These are phyloP conservation scores for Hirtodrosophila alboralis DNA, from an alignment of 2,888 invertebrate genomes.

Conservation along the genomic window DNA sequence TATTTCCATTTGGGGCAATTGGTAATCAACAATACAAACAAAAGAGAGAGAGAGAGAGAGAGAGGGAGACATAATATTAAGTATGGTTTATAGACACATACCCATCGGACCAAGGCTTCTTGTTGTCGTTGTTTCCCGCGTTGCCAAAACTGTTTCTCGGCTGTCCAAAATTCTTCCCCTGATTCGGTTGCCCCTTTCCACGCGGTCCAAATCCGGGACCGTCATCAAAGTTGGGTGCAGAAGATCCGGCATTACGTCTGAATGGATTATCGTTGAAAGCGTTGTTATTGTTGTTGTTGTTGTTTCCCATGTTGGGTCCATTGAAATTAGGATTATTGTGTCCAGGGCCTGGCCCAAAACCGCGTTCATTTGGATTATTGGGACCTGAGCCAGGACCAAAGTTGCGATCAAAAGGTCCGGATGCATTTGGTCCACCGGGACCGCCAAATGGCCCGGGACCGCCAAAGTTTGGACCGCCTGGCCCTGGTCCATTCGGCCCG, in stretches of 20 bases:
- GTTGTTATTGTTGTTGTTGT: slow-evolving; percentile 22
- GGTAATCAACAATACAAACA: too few relatives aligned
- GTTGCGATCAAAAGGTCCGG: slow-evolving; percentile 14
- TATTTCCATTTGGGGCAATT: too few relatives aligned
- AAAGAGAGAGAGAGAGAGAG: slow-evolving; percentile 1
- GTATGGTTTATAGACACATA: slow-evolving; percentile 56
- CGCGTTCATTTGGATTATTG: slow-evolving; percentile 28
- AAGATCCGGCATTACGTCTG: slow-evolving; percentile 57
- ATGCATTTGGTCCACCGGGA: slow-evolving; percentile 23
- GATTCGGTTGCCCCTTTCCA: slow-evolving; percentile 16
- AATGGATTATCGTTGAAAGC: slow-evolving; percentile 70
- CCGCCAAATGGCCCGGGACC: slow-evolving; percentile 34
- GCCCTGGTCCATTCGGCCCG: slow-evolving; percentile 37
- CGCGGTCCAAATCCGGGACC: slow-evolving; percentile 32
- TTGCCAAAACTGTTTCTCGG: slow-evolving; percentile 31
- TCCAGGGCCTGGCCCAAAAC: slow-evolving; percentile 31
- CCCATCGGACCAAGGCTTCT: slow-evolving; percentile 61
- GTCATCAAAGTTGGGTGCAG: slow-evolving; percentile 38
- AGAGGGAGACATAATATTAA: slow-evolving; percentile 1
- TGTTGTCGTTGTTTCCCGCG: slow-evolving; percentile 37
- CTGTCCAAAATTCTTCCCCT: slow-evolving; percentile 29
- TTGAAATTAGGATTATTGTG: slow-evolving; percentile 34
- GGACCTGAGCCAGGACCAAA: slow-evolving; percentile 45
- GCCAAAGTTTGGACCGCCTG: slow-evolving; percentile 32
- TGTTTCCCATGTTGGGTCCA: slow-evolving; percentile 21